These are phyloP conservation scores for Archilochus colubris DNA, from an alignment of 2,113 vertebrate species.

Conservation along the genomic window DNA sequence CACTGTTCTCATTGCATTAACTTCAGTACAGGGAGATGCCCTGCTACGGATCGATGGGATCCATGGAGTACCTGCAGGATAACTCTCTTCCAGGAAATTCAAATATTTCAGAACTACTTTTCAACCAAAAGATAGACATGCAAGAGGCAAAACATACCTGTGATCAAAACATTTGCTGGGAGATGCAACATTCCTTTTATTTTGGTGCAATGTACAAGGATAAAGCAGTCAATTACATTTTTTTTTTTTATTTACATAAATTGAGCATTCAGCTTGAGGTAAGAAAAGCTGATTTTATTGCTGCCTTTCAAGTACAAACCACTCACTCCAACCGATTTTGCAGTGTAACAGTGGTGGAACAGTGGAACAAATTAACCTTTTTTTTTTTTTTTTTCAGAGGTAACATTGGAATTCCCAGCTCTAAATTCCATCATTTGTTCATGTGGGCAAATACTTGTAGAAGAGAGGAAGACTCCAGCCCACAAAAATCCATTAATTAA, in stretches of 20 bases:
- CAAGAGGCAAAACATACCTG: background rate
- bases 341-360: background rate
- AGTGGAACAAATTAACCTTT: background rate
- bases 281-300: constrained; percentile 15
- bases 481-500: background rate
- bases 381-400: background rate
- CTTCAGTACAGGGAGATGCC: background rate
- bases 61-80: background rate
- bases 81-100: background rate
- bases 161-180: background rate
- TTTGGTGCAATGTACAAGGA: constrained; percentile 14
- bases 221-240: background rate
- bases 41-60: background rate
- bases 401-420: background rate
- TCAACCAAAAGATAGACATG: background rate
- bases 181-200: background rate
- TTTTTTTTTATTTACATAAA: background rate
- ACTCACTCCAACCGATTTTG: background rate
- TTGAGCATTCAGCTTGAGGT: constrained; percentile 5
- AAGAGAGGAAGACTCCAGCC: background rate
- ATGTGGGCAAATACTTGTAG: background rate
- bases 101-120: background rate
- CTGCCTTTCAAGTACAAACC: background rate
- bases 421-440: background rate
- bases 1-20: background rate